phyloP scores from a whole-genome alignment of 2,797 vertebrate species.

The Gymnoscopelus braueri region DNA sequence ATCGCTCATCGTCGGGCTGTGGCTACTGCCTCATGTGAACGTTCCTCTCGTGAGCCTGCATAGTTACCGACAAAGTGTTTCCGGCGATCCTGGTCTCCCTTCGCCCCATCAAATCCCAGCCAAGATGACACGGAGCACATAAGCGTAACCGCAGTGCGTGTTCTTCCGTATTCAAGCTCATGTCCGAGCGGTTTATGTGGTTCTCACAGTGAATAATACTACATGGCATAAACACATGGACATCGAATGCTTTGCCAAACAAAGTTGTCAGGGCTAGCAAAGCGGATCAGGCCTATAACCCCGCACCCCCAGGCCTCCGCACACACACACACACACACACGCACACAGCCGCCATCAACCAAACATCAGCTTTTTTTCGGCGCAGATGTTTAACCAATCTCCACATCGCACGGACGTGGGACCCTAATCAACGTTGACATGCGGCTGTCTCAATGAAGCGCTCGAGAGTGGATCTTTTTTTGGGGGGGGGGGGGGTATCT shows the following conservation, averaged over 20 bases:
- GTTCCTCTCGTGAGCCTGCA: too few species aligned
- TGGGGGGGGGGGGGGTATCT: slow-evolving; percentile 15
- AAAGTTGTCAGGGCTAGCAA: slow-evolving; percentile 4
- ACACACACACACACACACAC: too few species aligned
- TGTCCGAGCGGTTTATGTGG: slow-evolving; percentile 17
- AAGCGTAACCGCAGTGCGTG: slow-evolving; percentile 25
- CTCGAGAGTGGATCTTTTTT: slow-evolving; percentile 24
- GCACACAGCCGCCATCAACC: not conserved
- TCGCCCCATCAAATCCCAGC: slow-evolving; percentile 15
- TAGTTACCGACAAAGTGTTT: too few species aligned
- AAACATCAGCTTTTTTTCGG: not conserved
- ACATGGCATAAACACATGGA: not conserved
- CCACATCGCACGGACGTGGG: slow-evolving; percentile 18
- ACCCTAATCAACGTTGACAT: slow-evolving; percentile 43
- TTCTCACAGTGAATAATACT: slow-evolving; percentile 5
- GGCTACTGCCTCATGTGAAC: too few species aligned
- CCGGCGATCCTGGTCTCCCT: not conserved
- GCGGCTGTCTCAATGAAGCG: slow-evolving; percentile 52
- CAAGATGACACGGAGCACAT: slow-evolving; percentile 22
- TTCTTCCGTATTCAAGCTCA: slow-evolving; percentile 19
- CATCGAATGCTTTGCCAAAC: not conserved
- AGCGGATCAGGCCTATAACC: not conserved
- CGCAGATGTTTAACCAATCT: slow-evolving; percentile 36
- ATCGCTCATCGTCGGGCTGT: too few species aligned
- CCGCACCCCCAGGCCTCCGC: slow-evolving; percentile 17